These are phyloP conservation scores for Scophthalmus maximus DNA, from an alignment of 2,113 vertebrate species.

Conservation along the genomic window DNA sequence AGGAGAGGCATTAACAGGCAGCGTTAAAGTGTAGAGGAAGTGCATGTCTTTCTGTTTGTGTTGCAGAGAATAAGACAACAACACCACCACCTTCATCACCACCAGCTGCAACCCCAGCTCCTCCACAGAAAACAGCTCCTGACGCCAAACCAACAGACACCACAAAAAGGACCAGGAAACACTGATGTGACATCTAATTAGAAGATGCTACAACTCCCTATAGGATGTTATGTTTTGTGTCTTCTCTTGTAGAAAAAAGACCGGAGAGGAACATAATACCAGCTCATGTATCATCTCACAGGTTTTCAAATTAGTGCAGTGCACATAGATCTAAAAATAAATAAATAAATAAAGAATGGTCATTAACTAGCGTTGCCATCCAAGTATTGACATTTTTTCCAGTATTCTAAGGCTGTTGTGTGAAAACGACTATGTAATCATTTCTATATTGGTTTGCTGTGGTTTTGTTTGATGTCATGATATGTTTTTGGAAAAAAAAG, in stretches of 20 bases:
- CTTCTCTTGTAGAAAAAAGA: not conserved
- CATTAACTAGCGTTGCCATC: not conserved
- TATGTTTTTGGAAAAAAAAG: not conserved
- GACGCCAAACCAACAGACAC: slow-evolving; percentile 57
- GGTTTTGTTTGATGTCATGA: slow-evolving; percentile 8
- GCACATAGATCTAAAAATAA: too few relatives aligned
- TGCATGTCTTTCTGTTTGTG: slow-evolving; percentile 18
- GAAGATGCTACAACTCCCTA: not conserved
- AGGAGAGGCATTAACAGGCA: not conserved
- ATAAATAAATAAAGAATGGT: not conserved
- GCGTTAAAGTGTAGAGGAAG: not conserved
- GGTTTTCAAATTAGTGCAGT: not conserved
- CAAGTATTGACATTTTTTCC: not conserved
- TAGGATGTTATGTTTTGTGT: not conserved
- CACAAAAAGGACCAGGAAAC: slow-evolving; percentile 69
- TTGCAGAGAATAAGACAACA: slow-evolving; percentile 63
- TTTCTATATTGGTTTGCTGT: slow-evolving; percentile 14
- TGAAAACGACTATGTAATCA: not conserved
- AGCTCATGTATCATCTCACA: too few relatives aligned
- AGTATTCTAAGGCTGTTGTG: not conserved
- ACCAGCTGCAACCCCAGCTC: not conserved
- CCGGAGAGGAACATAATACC: not conserved
- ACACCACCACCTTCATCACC: slow-evolving; percentile 1
- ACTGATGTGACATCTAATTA: slow-evolving; percentile 36
- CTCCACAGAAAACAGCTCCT: slow-evolving; percentile 41